Evolutionary conservation across 2,797 vertebrate species (phyloP), one percentile per base, ranked within the genome.

Genomic region (Xenopus petersii): DNA sequence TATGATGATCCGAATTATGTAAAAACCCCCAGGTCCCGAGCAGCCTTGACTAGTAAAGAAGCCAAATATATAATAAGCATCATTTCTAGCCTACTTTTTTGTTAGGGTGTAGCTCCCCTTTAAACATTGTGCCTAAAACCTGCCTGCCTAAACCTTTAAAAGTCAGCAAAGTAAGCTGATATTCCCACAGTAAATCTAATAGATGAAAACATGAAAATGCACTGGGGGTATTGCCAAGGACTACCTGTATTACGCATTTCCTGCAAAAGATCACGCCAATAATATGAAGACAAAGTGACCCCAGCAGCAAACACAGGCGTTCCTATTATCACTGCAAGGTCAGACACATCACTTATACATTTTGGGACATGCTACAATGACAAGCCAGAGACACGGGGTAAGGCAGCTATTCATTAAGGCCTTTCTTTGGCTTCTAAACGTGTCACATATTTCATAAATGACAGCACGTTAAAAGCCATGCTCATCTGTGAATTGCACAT

Each of bases 241-340:
- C 36, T 42, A 42, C 36, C 36, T 42, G 36, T 42, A 42, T 42
- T 42, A 42, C 3, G 36, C 49, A 51, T 51, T 12, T 56, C 13
- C 49, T 56, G 21, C 67, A 70, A 26, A 58, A 59, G 56, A 64
- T 58, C 42, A 33, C 65, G 42, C 24, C 36, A 54, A 64, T 70
- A 42, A 42, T 7, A 56, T 64, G 49, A 71, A 63, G 55, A 71
- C 42, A 55, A 60, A 68, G 10, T 66, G 56, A 71, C 69, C 56
- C 55, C n/a, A 47, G 48, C 21, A 63, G 68, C 74, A 66, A 36
- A 55, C 51, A 26, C 63, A 46, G 55, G 30, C 56, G 36, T 49
- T 54, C n/a, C 63, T 67, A 76, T 71, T 71, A 76, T 76, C 66
- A 47, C 63, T 71, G 64, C 55, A n/a, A 59, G 63, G 75, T 60